phyloP scores from a whole-genome alignment of 2,888 invertebrate genomes.

The Ernsta delagoae region DNA sequence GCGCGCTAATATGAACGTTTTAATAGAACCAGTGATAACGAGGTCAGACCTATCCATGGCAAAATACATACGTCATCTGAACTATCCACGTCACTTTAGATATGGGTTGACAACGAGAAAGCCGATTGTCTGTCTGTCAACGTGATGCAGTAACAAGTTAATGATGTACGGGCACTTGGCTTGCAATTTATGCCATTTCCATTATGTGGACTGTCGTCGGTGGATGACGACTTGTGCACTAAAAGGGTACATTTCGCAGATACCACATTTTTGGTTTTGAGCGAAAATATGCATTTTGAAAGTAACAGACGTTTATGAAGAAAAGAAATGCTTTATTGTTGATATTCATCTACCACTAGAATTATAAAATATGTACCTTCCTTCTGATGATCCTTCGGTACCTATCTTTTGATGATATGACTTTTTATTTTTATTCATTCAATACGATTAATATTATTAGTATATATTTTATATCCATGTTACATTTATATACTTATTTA shows the following conservation, averaged over 20 bases:
- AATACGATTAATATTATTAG: no score
- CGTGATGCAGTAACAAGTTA: constrained; percentile 55
- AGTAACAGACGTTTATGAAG: no score
- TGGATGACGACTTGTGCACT: constrained; percentile 3
- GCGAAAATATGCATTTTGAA: no score
- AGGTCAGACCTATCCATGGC: constrained; percentile 4
- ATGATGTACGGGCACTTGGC: constrained; percentile 42
- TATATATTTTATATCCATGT: no score
- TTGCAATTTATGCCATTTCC: constrained; percentile 38
- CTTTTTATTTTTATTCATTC: no score
- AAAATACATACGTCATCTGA: constrained; percentile 5
- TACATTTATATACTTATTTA: no score
- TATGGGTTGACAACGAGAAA: constrained; percentile 72
- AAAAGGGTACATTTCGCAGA: not conserved
- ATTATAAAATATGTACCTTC: no score
- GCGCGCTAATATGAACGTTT: not conserved
- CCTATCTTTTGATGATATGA: no score
- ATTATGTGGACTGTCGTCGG: constrained; percentile 30
- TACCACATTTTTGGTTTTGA: no score
- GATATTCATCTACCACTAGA: no score
- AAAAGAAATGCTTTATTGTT: no score
- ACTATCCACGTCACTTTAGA: constrained; percentile 14
- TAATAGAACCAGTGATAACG: not conserved
- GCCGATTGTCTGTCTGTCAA: constrained; percentile 67
- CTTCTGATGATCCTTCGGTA: no score